phyloP scores from a whole-genome alignment of 1,140 invertebrate species.

The Eubasilissa regina region DNA sequence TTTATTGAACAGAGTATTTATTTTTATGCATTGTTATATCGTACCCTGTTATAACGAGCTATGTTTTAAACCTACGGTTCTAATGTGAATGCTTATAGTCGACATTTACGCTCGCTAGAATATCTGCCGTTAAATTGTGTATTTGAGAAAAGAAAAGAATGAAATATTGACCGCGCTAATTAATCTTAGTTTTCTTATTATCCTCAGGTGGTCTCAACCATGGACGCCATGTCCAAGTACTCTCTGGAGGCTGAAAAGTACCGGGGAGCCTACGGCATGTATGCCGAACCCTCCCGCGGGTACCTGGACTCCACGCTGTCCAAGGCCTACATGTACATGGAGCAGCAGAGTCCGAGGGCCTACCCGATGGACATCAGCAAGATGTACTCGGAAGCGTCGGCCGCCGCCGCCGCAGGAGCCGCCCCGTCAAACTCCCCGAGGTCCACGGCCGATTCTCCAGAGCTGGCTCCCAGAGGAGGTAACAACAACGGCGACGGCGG shows the following conservation, averaged over 20 bases:
- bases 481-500: constrained; percentile 74
- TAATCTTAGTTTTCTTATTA: constrained; percentile 43
- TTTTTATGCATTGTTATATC: too few relatives aligned
- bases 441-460: constrained; percentile 77
- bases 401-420: constrained; percentile 68
- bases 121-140: too few relatives aligned
- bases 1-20: too few relatives aligned
- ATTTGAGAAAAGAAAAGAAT: too few relatives aligned
- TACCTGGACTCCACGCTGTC: constrained; percentile 83
- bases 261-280: constrained; percentile 80
- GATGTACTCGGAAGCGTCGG: constrained; percentile 75
- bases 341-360: constrained; percentile 76
- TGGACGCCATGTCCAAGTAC: constrained; percentile 84
- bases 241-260: constrained; percentile 85
- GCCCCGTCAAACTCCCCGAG: constrained; percentile 72
- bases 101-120: too few relatives aligned
- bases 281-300: constrained; percentile 79
- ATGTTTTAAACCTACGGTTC: too few relatives aligned
- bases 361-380: constrained; percentile 80
- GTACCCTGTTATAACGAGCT: too few relatives aligned
- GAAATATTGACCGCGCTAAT: constrained; percentile 28
- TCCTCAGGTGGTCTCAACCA: constrained; percentile 79
- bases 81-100: too few relatives aligned
- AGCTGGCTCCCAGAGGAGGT: constrained; percentile 70
- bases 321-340: constrained; percentile 89